Evolutionary conservation across 2,113 vertebrate species (phyloP).

Genomic region (Protomyctophum bolini): DNA sequence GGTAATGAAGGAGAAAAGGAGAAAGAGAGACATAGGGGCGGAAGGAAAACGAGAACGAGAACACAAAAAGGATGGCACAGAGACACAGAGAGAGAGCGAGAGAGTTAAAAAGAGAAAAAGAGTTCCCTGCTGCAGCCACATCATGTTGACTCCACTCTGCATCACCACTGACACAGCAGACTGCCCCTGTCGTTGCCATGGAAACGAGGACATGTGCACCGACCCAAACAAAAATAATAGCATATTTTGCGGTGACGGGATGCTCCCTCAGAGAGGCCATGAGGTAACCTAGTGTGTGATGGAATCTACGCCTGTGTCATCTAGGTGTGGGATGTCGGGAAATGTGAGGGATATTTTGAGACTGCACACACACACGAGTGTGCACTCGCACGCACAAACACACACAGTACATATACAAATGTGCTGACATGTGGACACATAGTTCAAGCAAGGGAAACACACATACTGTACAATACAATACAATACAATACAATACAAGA

Average conservation of each 20-base stretch:
- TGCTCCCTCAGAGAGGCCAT: conserved; percentile 53
- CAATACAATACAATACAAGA: no score
- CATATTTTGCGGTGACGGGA: conserved; percentile 52
- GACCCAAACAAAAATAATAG: conserved; percentile 64
- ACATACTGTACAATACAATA: no score
- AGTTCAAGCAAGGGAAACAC: no score
- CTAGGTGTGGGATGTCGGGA: conserved; percentile 67
- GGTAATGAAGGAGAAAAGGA: conserved; percentile 5
- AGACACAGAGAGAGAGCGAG: conserved; percentile 4
- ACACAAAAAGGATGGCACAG: background rate
- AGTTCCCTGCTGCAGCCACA: conserved; percentile 30
- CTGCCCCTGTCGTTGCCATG: conserved; percentile 37
- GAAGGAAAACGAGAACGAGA: conserved; percentile 62
- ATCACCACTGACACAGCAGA: conserved; percentile 48
- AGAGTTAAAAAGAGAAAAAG: background rate
- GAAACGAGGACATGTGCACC: conserved; percentile 41
- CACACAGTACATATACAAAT: background rate
- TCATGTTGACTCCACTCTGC: conserved; percentile 41
- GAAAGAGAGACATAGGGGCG: background rate
- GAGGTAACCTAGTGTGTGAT: conserved; percentile 60
- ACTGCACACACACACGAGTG: conserved; percentile 27
- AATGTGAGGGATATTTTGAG: conserved; percentile 57
- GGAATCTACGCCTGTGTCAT: conserved; percentile 69
- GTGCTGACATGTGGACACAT: no score
- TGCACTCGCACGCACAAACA: conserved; percentile 8